phyloP scores from a whole-genome alignment of 2,888 invertebrate species.

The Nymphalis polychloros region DNA sequence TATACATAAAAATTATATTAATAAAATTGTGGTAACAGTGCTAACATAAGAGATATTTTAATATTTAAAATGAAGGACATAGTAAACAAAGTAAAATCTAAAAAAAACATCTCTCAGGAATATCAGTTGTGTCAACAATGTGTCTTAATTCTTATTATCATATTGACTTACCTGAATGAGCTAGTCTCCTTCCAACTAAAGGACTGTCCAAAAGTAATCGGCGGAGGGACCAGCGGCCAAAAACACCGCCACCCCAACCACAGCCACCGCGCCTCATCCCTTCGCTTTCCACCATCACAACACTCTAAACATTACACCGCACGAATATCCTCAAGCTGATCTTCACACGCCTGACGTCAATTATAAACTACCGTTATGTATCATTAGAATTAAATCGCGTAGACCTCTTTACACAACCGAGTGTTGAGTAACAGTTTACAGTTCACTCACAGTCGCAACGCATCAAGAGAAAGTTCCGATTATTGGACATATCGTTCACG shows the following conservation, averaged over 20 bases:
- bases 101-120: neutral
- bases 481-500: conserved; percentile 55
- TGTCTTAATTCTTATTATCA: neutral
- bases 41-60: too few relatives aligned
- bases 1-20: too few relatives aligned
- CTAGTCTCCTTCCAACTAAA: conserved; percentile 84
- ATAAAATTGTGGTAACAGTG: too few relatives aligned
- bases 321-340: conserved; percentile 44
- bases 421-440: conserved; percentile 65
- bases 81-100: too few relatives aligned
- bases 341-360: conserved; percentile 53
- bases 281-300: conserved; percentile 73
- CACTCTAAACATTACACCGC: conserved; percentile 60
- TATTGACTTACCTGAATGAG: conserved; percentile 68
- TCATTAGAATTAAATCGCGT: conserved; percentile 48
- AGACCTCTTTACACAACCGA: conserved; percentile 63
- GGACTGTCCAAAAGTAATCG: conserved; percentile 87
- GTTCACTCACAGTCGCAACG: conserved; percentile 52
- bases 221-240: conserved; percentile 85
- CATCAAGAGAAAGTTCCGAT: conserved; percentile 76
- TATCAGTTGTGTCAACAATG: neutral
- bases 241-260: conserved; percentile 74
- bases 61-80: too few relatives aligned
- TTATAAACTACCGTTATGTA: conserved; percentile 62
- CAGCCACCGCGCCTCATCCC: conserved; percentile 72